These are phyloP conservation scores for Sericinus montela DNA, from an alignment of 2,888 invertebrate genomes.

Conservation along the genomic window DNA sequence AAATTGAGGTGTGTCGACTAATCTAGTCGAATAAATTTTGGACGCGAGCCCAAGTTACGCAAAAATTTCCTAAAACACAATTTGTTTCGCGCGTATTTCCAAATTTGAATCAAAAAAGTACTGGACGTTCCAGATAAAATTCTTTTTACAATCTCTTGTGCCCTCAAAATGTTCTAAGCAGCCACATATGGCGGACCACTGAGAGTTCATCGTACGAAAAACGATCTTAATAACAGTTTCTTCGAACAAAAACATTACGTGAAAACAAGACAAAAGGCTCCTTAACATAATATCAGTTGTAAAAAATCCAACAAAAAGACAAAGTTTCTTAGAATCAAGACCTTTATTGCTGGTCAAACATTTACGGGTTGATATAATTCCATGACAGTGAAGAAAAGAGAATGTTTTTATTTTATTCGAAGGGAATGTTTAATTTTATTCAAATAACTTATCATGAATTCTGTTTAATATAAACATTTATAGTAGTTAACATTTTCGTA, in stretches of 20 bases:
- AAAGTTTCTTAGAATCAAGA: conserved; percentile 1
- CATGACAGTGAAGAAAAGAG: too few species aligned
- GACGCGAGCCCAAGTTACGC: conserved; percentile 17
- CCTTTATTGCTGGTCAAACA: not conserved
- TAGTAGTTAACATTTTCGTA: too few species aligned
- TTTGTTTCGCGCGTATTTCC: conserved; percentile 20
- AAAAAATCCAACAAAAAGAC: not conserved
- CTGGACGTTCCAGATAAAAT: not conserved
- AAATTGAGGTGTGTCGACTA: conserved; percentile 21
- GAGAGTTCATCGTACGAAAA: conserved; percentile 9
- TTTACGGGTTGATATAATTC: not conserved
- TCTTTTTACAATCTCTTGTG: not conserved
- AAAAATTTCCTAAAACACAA: conserved; percentile 21
- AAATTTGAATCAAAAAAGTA: conserved; percentile 11
- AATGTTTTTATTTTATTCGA: too few species aligned
- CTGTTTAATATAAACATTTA: too few species aligned
- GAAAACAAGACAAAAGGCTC: conserved; percentile 5
- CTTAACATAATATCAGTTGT: conserved; percentile 3
- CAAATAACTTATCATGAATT: too few species aligned
- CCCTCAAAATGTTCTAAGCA: conserved; percentile 1
- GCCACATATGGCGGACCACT: not conserved
- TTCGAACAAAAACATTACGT: conserved; percentile 10
- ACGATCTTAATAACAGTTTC: conserved; percentile 17
- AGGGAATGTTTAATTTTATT: too few species aligned
- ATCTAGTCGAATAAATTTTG: conserved; percentile 23